phyloP scores from a whole-genome alignment of 1,140 invertebrate species.

The Drosophila sturtevanti region DNA sequence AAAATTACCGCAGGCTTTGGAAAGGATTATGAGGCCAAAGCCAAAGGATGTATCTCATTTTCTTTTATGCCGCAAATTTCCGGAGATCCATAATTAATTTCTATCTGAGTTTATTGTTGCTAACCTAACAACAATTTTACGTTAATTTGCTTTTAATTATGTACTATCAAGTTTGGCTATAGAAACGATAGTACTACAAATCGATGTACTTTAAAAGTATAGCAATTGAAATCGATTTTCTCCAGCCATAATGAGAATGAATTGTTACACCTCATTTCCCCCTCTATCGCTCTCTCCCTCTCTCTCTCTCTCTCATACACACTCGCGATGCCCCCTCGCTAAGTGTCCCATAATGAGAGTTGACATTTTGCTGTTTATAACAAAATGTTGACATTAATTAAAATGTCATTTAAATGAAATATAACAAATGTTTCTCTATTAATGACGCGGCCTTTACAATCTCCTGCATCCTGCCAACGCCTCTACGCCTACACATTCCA shows the following conservation, averaged over 20 bases:
- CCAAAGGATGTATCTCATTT: no score
- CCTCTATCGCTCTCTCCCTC: background rate
- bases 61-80: no score
- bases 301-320: background rate
- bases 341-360: constrained; percentile 39
- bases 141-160: no score
- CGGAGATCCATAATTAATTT: no score
- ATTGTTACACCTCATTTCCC: background rate
- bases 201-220: background rate
- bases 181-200: background rate
- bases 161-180: no score
- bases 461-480: constrained; percentile 16
- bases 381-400: constrained; percentile 81
- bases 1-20: no score
- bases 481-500: background rate
- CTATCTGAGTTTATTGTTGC: no score
- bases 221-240: background rate
- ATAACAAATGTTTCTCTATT: constrained; percentile 73
- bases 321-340: background rate
- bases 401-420: constrained; percentile 82
- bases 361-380: constrained; percentile 47
- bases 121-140: no score
- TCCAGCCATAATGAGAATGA: background rate
- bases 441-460: constrained; percentile 34
- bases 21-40: no score